These are phyloP conservation scores for Antrozous pallidus DNA, from an alignment of 2,797 vertebrate species.

Conservation along the genomic window DNA sequence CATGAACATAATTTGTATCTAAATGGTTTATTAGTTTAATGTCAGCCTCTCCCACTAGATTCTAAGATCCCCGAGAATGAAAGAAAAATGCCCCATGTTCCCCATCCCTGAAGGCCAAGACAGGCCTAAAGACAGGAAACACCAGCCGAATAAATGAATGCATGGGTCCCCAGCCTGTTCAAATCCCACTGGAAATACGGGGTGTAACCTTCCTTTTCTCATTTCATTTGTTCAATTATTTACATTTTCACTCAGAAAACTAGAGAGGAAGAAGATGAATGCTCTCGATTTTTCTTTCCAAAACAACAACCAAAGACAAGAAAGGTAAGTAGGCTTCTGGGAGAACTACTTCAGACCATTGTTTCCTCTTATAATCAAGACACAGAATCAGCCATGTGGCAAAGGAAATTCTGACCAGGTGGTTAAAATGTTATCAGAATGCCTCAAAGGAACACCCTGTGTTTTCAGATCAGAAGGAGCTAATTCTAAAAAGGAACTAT, in stretches of 20 bases:
- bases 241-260: not conserved
- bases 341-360: not conserved
- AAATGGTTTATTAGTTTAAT: not conserved
- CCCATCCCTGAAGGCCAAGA: not conserved
- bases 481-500: not conserved
- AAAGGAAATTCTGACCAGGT: not conserved
- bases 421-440: not conserved
- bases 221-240: not conserved
- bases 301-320: not conserved
- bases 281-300: not conserved
- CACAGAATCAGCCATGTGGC: not conserved
- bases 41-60: not conserved
- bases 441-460: not conserved
- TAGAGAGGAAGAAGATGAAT: not conserved
- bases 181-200: not conserved
- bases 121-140: not conserved
- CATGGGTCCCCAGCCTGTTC: not conserved
- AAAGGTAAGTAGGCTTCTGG: not conserved
- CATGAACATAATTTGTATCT: not conserved
- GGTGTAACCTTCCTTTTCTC: not conserved
- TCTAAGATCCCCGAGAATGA: not conserved
- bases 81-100: not conserved
- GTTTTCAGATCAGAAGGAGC: conserved; percentile 1
- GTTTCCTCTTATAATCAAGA: not conserved
- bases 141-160: not conserved